A percentile compares a stretch with the other conserved stretches of the same genome.
phyloP scores from a whole-genome alignment of 2,888 invertebrate genomes.

The Fragum whitleyi region DNA sequence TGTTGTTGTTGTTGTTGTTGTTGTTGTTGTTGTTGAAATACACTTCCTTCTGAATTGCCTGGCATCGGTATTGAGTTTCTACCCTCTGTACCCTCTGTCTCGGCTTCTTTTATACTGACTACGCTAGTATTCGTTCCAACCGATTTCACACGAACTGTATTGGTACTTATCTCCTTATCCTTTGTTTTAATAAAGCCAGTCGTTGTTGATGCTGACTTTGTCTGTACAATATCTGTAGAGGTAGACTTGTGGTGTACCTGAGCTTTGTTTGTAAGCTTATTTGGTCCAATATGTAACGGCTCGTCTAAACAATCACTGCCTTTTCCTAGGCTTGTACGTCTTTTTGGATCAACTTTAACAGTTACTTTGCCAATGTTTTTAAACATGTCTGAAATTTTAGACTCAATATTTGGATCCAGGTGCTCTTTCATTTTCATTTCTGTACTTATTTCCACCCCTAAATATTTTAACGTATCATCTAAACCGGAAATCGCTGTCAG shows the following conservation, averaged over 20 bases:
- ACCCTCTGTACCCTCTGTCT: not conserved
- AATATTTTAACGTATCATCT: not conserved
- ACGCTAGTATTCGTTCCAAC: not conserved
- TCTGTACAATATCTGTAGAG: not conserved
- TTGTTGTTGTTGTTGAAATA: no score
- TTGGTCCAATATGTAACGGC: no score
- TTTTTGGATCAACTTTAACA: not conserved
- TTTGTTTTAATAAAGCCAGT: not conserved
- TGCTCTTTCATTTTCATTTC: not conserved
- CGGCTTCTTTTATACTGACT: not conserved
- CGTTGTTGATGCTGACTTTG: not conserved
- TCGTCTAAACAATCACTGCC: not conserved
- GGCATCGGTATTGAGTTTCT: no score
- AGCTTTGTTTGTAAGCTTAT: no score
- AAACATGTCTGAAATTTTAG: not conserved
- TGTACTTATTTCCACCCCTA: not conserved
- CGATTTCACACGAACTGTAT: not conserved
- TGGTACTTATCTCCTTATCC: not conserved
- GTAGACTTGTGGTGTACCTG: not conserved
- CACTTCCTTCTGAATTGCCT: no score
- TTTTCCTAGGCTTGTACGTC: not conserved
- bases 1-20: no score
- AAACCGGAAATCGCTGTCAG: not conserved
- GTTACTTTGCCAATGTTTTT: not conserved
- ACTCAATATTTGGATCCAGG: not conserved